Conservation (phyloP, 2,888 invertebrate species). For the Trissolcus brochymenae region DNA sequence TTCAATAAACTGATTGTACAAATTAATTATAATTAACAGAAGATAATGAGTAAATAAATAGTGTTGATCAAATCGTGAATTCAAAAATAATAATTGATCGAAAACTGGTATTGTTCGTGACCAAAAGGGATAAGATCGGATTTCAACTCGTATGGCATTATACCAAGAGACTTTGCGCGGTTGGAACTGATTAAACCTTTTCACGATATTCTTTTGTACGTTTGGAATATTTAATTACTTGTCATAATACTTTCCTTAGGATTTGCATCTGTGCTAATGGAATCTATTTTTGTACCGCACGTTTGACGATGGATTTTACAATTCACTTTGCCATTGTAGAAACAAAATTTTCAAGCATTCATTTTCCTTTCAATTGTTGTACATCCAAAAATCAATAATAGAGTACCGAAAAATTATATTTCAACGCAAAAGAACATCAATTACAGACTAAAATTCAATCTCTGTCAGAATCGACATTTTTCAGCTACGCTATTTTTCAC, state of each 20-base stretch:
- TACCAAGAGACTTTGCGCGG: conserved; percentile 12
- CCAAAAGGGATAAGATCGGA: conserved; percentile 31
- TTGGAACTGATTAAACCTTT: conserved; percentile 25
- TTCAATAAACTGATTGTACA: no score
- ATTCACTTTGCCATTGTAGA: background rate
- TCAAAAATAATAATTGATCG: conserved; percentile 21
- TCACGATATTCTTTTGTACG: conserved; percentile 14
- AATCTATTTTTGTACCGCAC: conserved; percentile 13
- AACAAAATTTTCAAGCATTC: no score
- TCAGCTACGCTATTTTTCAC: no score
- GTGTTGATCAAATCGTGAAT: background rate
- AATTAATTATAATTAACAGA: no score
- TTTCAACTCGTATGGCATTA: conserved; percentile 15
- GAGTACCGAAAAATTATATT: no score
- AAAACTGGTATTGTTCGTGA: conserved; percentile 30
- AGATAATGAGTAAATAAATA: no score
- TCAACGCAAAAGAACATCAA: no score
- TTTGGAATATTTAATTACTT: conserved; percentile 25
- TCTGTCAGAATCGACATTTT: no score
- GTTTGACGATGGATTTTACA: background rate
- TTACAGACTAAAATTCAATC: no score
- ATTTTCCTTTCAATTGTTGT: no score
- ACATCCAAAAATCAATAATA: no score
- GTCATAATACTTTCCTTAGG: conserved; percentile 17
- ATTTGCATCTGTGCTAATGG: conserved; percentile 22